Evolutionary conservation across 2,888 invertebrate genomes (phyloP), one percentile per base, ranked within the genome.

Genomic region (Sericinus montela): DNA sequence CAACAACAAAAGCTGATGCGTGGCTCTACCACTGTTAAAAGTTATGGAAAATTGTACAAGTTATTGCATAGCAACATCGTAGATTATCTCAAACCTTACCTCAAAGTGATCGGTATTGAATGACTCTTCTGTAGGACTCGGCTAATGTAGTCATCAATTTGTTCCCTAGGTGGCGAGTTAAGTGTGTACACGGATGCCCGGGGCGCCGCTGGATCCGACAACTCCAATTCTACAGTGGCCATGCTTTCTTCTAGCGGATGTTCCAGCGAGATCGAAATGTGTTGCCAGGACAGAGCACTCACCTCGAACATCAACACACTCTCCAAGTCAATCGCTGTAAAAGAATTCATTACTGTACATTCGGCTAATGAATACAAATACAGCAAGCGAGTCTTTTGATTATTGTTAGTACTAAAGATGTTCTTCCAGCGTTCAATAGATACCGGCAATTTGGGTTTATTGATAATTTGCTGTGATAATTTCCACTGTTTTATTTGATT

Each of bases 171-270:
- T 10, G 79, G 73, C 52, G 82, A 79, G 67, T 75, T 77, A 1
- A 93, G 90, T 19, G 93, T 92, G 71, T 93, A 94, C 0, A 98
- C 91, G 28, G 92, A 90, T 64, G 97, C 97, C 43, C 93, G 92
- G 0, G 97, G 91, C 55, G 93, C 93, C 0, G 94, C 93, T 13
- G 95, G 92, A 65, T 97, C 97, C 5, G 92, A 89, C 45, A 98
- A 87, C 75, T 97, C 94, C 55, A 98, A 90, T 74, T 98, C 98
- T 10, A 96, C 95, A 0, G 98, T 97, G 0, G 97, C 96, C 93
- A 98, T 94, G 53, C 95, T 94, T 76, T 97, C 97, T 69, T 97
- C 97, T 14, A 94, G 87, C 0, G 98, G 98, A 85, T 98, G 97
- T 73, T 98, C 97, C 69, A 98, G 91, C 7, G 96, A 94, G 14